These are phyloP conservation scores for Gerris lacustris DNA, from an alignment of 2,888 invertebrate genomes.

Conservation along the genomic window DNA sequence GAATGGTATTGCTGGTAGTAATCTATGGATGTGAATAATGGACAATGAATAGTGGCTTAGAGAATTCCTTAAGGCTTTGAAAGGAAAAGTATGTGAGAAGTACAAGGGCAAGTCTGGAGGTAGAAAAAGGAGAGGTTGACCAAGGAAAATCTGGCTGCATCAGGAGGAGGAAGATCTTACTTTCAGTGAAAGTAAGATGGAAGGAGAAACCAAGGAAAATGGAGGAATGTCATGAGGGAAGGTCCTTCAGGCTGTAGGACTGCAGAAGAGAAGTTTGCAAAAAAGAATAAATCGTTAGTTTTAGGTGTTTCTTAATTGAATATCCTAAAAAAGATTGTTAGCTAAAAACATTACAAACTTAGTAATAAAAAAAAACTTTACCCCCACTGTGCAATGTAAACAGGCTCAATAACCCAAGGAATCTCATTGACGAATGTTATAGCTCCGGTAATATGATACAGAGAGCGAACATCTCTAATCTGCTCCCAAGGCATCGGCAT, in stretches of 20 bases:
- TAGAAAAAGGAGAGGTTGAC: constrained; percentile 9
- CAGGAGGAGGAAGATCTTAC: constrained; percentile 3
- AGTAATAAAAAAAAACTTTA: constrained; percentile 35
- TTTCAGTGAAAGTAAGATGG: background rate
- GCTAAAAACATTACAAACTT: too few species aligned
- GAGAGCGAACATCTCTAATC: constrained; percentile 91
- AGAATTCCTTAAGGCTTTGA: too few species aligned
- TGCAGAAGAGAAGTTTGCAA: too few species aligned
- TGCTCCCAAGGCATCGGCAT: constrained; percentile 99
- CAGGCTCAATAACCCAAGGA: constrained; percentile 98
- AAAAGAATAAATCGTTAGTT: too few species aligned
- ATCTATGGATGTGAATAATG: too few species aligned
- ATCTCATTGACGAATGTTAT: constrained; percentile 99
- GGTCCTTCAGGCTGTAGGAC: too few species aligned
- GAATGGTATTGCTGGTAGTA: too few species aligned
- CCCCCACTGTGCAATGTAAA: constrained; percentile 99
- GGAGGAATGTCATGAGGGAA: constrained; percentile 4
- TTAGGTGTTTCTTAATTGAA: too few species aligned
- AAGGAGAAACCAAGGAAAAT: background rate
- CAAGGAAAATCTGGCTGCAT: constrained; percentile 12
- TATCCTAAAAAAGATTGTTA: too few species aligned
- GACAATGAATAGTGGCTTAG: too few species aligned
- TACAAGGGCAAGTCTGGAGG: constrained; percentile 9
- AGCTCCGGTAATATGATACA: constrained; percentile 98
- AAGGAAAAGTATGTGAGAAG: too few species aligned